These are phyloP conservation scores for Synanthedon vespiformis DNA, from an alignment of 2,888 invertebrate genomes.

Conservation along the genomic window DNA sequence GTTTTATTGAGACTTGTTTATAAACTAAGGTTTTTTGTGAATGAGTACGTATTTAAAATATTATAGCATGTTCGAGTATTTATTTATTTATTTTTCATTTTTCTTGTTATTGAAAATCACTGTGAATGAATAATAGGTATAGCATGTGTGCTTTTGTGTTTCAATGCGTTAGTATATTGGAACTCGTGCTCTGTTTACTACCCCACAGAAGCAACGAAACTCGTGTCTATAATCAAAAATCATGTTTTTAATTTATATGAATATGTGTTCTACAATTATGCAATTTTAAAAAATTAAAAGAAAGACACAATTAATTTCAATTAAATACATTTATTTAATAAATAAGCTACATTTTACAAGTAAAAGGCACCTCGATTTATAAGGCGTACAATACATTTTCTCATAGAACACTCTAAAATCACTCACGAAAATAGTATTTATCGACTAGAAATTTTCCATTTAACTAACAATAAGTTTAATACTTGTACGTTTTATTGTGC, in stretches of 20 bases:
- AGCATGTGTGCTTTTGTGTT: no score
- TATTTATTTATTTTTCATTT: no score
- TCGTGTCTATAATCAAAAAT: no score
- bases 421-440: slow-evolving; percentile 9
- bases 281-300: not conserved
- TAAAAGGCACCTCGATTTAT: slow-evolving; percentile 1
- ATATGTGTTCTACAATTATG: not conserved
- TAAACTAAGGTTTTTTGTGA: no score
- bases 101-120: no score
- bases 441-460: slow-evolving; percentile 32
- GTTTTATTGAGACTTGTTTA: no score
- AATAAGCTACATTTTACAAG: not conserved
- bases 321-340: not conserved
- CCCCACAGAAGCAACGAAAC: no score
- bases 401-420: not conserved
- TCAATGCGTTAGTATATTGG: no score
- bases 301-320: not conserved
- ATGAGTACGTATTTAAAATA: no score
- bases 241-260: not conserved
- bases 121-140: no score
- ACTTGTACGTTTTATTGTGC: not conserved
- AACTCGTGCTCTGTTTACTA: no score
- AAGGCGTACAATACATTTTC: not conserved
- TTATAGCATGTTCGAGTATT: no score
- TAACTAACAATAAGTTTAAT: not conserved